phyloP scores from a whole-genome alignment of 2,113 vertebrate species.

The Cyanoramphus novaezelandiae region DNA sequence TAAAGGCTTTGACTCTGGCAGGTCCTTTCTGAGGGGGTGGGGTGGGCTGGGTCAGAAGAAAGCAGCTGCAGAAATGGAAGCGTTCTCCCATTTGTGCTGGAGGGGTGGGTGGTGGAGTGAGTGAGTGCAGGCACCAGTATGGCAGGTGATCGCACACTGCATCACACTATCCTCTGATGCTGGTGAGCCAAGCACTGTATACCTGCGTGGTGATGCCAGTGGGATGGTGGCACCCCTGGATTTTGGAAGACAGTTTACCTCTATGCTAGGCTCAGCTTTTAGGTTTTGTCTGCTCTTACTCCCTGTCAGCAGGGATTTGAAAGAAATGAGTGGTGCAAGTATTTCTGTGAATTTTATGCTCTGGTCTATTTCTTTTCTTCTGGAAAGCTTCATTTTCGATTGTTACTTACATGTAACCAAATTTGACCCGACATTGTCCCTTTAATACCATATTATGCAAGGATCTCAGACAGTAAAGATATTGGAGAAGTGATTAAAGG shows the following conservation, averaged over 20 bases:
- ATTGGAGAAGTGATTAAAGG: slow-evolving; percentile 41
- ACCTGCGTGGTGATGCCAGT: fast-evolving
- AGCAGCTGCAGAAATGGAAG: not conserved
- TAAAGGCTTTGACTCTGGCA: not conserved
- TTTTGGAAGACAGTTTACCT: not conserved
- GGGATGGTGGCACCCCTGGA: fast-evolving
- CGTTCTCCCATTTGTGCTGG: fast-evolving
- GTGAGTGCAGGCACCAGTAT: fast-evolving
- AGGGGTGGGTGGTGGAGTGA: not conserved
- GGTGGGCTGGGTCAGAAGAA: not conserved
- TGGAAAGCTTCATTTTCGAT: not conserved
- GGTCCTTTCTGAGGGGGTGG: not conserved
- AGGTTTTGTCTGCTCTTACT: not conserved
- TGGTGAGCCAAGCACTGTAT: fast-evolving
- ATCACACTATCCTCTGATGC: fast-evolving
- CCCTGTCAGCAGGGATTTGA: not conserved
- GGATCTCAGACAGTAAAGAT: slow-evolving; percentile 39
- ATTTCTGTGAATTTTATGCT: not conserved
- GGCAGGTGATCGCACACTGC: fast-evolving
- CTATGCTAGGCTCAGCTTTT: not conserved
- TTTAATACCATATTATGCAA: slow-evolving; percentile 51
- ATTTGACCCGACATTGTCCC: slow-evolving; percentile 26
- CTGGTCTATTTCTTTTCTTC: not conserved
- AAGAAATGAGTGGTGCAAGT: not conserved
- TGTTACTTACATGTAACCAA: not conserved